Percentiles rank a stretch among this genome's conserved stretches.
Conservation (phyloP, 2,888 invertebrate genomes). For the Parasteatoda lunata region DNA sequence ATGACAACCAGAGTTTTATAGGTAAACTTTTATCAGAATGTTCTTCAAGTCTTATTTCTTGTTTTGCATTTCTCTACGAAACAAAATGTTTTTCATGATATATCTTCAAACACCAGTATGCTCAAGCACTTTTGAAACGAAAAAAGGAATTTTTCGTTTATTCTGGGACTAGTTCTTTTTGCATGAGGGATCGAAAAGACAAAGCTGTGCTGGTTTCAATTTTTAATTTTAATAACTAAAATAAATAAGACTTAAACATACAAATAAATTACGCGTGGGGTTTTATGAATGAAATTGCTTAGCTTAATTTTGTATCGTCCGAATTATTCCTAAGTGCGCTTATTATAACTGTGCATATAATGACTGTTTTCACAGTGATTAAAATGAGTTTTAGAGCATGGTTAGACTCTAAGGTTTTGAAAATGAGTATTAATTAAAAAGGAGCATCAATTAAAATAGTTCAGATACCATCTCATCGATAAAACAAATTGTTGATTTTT, state of each 20-base stretch:
- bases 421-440: too few species aligned
- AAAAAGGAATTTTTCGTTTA: neutral
- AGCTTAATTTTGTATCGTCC: too few species aligned
- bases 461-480: too few species aligned
- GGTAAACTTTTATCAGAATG: neutral
- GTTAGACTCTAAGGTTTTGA: too few species aligned
- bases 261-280: too few species aligned
- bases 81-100: neutral
- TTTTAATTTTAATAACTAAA: neutral
- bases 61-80: neutral
- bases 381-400: too few species aligned
- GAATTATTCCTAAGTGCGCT: too few species aligned
- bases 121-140: neutral
- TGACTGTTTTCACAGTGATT: too few species aligned
- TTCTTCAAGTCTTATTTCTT: neutral
- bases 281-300: too few species aligned
- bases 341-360: too few species aligned
- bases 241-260: too few species aligned
- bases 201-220: conserved; percentile 30
- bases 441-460: too few species aligned
- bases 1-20: neutral
- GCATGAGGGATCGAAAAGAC: conserved; percentile 17
- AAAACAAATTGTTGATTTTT: neutral
- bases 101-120: neutral
- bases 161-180: neutral